phyloP scores from a whole-genome alignment of 2,888 invertebrate species.

The Xylophagus ater region DNA sequence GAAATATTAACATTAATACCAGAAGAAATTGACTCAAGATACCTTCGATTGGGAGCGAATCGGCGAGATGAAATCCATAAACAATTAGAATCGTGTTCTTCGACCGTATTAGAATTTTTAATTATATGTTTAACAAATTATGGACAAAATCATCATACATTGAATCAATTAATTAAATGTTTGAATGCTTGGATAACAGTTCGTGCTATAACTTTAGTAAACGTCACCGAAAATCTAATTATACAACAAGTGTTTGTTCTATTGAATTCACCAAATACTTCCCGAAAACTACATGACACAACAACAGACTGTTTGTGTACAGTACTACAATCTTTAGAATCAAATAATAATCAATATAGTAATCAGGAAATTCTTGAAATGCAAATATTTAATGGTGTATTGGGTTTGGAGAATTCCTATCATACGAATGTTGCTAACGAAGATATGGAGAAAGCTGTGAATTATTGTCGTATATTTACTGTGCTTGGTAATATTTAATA shows the following conservation, averaged over 20 bases:
- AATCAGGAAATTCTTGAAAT: constrained; percentile 63
- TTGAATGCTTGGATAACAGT: constrained; percentile 87
- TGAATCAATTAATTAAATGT: constrained; percentile 67
- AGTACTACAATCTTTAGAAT: constrained; percentile 70
- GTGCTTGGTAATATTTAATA: constrained; percentile 45
- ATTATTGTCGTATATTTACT: constrained; percentile 90
- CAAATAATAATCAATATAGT: constrained; percentile 46
- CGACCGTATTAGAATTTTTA: constrained; percentile 67
- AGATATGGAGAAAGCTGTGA: constrained; percentile 86
- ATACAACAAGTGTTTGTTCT: constrained; percentile 62
- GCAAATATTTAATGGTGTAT: constrained; percentile 70
- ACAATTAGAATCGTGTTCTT: constrained; percentile 65
- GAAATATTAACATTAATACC: constrained; percentile 90
- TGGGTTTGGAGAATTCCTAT: constrained; percentile 72
- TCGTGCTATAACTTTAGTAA: constrained; percentile 64
- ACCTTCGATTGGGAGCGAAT: constrained; percentile 79
- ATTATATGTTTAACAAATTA: constrained; percentile 60
- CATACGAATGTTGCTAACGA: constrained; percentile 86
- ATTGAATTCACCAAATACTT: constrained; percentile 48
- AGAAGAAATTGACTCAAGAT: constrained; percentile 83
- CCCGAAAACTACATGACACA: constrained; percentile 67
- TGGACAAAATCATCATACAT: constrained; percentile 53
- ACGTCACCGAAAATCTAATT: constrained; percentile 61
- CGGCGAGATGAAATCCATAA: constrained; percentile 72
- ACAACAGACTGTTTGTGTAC: constrained; percentile 86